Base-by-base conservation (phyloP, 2,113 vertebrate genomes). In the Sylvietta virens region DNA sequence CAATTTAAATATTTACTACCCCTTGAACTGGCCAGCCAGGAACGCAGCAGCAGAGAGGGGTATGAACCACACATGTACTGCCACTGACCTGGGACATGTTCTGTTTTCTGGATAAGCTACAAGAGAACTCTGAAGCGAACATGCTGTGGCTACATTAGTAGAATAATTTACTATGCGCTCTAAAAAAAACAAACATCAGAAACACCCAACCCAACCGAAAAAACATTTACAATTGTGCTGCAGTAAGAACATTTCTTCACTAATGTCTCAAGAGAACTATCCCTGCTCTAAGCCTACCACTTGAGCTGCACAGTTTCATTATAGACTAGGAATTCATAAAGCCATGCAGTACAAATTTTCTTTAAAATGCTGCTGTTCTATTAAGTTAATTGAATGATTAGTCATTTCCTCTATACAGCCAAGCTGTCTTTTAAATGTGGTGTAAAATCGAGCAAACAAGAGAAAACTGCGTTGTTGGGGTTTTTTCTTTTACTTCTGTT, bases 1-100 rank as follows among this genome's bases (percentile, higher is more conserved):
- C 96, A 97, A 76, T 57, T 93, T 85, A 85, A 98, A 93, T 95
- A 95, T 97, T 96, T 96, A 95, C 86, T 81, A 81, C 69, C 47
- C 90, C 82, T 95, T 93, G 65, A 88, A 66, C 48, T 83, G 96
- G 77, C 74, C 76, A 88, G 77, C 24, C 73, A 87, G 66, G 81
- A 87, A 88, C 11, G 8, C 88, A 48, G 87, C 50, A 67, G 88
- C 39, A 83, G 80, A 37, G 45, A 71, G 42, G 65, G 69, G 48
- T 17, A 78, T 14, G 26, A 33, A 57, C 69, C 61, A 57, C 9
- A 0, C 4, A 13, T 9, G n/a, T 35, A 21, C 73, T 89, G 78
- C 84, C 73, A 57, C 84, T 69, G 86, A 69, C 73, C 69, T 78
- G 78, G 44, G 74, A 48, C 40, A 27, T 10, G 31, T 15, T 65